Evolutionary conservation across 1,140 invertebrate genomes (phyloP), one percentile per base, ranked within the genome.

Genomic region (Trichonephila inaurata): DNA sequence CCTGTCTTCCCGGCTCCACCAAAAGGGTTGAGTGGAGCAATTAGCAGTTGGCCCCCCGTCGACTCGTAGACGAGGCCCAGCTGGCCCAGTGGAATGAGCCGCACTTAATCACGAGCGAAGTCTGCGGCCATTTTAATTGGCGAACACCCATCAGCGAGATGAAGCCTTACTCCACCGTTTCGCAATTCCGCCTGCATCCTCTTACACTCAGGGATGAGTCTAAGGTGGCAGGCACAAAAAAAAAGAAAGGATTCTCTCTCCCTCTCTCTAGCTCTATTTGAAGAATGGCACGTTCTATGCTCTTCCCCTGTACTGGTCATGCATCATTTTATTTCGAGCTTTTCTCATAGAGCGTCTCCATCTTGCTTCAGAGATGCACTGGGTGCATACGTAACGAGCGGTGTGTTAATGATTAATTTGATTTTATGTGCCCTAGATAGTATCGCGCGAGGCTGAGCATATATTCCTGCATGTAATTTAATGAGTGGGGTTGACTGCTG

Each of bases 81-180:
- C 89, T 91, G 89, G 89, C 89, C 58, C 60, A 14, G 77, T 81
- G 89, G 72, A 91, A 91, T 64, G 89, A 91, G 51, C 89, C 61
- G 89, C 89, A 91, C 89, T 91, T 91, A 91, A 91, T 91, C 89
- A 91, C 72, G 77, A 64, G 77, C 58, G 89, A 91, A 83, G 89
- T 91, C 89, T 91, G 89, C 60, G 89, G 89, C 72, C 77, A 91
- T 91, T 91, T 91, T 91, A 91, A 91, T 91, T 91, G 89, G 89
- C 77, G 89, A 91, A 91, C 89, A 91, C 89, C 89, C 60, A 91
- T 91, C 89, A 91, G 77, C 77, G 58, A 82, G 77, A 91, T 91
- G 89, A 91, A 91, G 89, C 89, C 89, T 64, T 83, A 91, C 62
- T 28, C 44, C 21, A 44, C 66, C 40, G 21, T 66, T 40, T 60